Conservation (phyloP, 2,888 invertebrate species). For the Dorcus parallelipipedus region DNA sequence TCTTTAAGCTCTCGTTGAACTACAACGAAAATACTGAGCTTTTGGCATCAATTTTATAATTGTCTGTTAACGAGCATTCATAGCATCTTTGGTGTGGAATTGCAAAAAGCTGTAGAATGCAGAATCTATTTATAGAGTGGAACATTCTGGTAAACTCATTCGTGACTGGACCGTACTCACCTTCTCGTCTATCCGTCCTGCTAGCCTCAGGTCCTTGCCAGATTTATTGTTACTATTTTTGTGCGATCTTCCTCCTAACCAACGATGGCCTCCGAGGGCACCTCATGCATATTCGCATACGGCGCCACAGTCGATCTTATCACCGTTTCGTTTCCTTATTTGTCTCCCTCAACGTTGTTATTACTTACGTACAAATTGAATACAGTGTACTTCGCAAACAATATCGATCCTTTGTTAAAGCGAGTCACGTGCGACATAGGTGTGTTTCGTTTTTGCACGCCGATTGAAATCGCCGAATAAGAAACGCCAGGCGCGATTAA, state of each 20-base stretch:
- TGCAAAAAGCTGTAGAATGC: too few relatives aligned
- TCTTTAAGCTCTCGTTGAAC: too few relatives aligned
- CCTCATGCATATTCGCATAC: not conserved
- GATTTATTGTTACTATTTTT: not conserved
- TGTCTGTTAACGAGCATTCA: too few relatives aligned
- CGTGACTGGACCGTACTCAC: slow-evolving; percentile 9
- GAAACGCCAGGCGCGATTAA: not conserved
- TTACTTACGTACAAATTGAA: slow-evolving; percentile 1
- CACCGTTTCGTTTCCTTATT: slow-evolving; percentile 12
- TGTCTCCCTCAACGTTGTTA: not conserved
- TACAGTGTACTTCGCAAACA: not conserved
- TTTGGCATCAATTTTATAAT: too few relatives aligned
- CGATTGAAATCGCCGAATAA: not conserved
- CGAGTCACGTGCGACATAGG: not conserved
- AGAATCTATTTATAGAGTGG: too few relatives aligned
- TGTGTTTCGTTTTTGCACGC: not conserved
- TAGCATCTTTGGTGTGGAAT: too few relatives aligned
- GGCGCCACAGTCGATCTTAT: slow-evolving; percentile 12
- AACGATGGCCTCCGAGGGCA: not conserved
- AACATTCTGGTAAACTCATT: slow-evolving; percentile 3
- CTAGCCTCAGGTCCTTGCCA: not conserved
- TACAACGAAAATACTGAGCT: too few relatives aligned
- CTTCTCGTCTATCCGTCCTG: not conserved
- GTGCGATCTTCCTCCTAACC: not conserved
- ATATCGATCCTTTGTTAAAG: slow-evolving; percentile 1